A percentile compares a stretch with the other conserved stretches of the same genome.
These are phyloP conservation scores for Schizopygopsis pylzovi DNA, from an alignment of 2,797 vertebrate species.

Conservation along the genomic window DNA sequence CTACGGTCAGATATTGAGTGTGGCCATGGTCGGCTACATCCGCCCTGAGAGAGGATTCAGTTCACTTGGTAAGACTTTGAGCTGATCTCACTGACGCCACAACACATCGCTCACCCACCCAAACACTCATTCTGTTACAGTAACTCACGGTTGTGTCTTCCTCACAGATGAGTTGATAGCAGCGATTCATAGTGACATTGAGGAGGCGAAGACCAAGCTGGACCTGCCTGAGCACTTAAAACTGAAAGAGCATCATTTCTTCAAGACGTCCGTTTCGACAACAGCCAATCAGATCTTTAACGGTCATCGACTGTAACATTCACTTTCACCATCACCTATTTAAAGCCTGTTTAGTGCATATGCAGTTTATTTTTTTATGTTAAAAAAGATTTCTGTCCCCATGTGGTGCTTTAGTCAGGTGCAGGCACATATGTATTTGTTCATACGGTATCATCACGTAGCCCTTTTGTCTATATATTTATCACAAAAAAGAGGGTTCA, in stretches of 20 bases:
- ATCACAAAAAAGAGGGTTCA: neutral
- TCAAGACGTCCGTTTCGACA: conserved; percentile 70
- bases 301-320: conserved; percentile 77
- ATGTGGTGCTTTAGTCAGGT: neutral
- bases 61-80: conserved; percentile 84
- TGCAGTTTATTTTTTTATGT: conserved; percentile 43
- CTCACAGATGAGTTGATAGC: conserved; percentile 88
- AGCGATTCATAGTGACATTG: conserved; percentile 91
- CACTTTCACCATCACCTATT: neutral
- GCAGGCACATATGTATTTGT: conserved; percentile 15
- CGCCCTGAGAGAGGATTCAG: conserved; percentile 91
- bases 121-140: neutral
- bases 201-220: conserved; percentile 86
- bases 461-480: neutral
- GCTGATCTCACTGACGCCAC: neutral
- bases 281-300: conserved; percentile 81
- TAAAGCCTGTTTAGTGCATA: conserved; percentile 30
- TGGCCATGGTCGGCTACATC: conserved; percentile 92
- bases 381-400: conserved; percentile 15
- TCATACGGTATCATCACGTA: neutral
- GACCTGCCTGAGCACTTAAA: conserved; percentile 89
- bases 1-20: conserved; percentile 91
- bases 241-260: conserved; percentile 90
- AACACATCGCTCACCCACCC: conserved; percentile 13
- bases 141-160: neutral